These are phyloP conservation scores for Thera obeliscata DNA, from an alignment of 2,888 invertebrate species.

Conservation along the genomic window DNA sequence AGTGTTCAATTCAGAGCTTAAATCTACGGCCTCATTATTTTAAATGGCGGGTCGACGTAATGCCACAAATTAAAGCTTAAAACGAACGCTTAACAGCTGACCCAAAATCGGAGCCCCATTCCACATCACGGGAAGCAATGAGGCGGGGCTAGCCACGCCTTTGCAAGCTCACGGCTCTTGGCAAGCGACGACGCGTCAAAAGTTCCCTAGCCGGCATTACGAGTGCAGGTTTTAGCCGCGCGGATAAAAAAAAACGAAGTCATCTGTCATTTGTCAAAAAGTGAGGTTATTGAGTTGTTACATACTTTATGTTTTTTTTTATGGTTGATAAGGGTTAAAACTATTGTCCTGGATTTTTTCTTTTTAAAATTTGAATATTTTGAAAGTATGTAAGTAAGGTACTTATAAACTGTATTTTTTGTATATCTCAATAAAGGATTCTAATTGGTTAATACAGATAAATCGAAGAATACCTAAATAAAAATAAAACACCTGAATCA, in stretches of 20 bases:
- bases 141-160: slow-evolving; percentile 80
- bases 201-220: slow-evolving; percentile 71
- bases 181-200: slow-evolving; percentile 74
- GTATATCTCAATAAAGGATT: no score
- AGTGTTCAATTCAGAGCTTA: slow-evolving; percentile 64
- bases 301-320: no score
- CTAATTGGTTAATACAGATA: no score
- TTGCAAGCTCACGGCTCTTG: slow-evolving; percentile 55
- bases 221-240: slow-evolving; percentile 58
- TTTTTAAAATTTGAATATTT: no score
- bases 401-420: no score
- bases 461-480: neutral
- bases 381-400: no score
- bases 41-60: slow-evolving; percentile 77
- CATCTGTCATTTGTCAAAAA: slow-evolving; percentile 31
- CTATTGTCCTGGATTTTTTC: no score
- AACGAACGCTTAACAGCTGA: slow-evolving; percentile 83
- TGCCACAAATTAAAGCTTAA: slow-evolving; percentile 85
- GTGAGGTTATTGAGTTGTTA: neutral
- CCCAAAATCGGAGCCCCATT: slow-evolving; percentile 75
- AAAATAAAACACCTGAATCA: neutral
- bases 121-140: slow-evolving; percentile 76
- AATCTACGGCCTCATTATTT: slow-evolving; percentile 77
- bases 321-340: no score
- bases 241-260: slow-evolving; percentile 52